Conservation (phyloP, 2,888 invertebrate species). For the Drosophila formosana region DNA sequence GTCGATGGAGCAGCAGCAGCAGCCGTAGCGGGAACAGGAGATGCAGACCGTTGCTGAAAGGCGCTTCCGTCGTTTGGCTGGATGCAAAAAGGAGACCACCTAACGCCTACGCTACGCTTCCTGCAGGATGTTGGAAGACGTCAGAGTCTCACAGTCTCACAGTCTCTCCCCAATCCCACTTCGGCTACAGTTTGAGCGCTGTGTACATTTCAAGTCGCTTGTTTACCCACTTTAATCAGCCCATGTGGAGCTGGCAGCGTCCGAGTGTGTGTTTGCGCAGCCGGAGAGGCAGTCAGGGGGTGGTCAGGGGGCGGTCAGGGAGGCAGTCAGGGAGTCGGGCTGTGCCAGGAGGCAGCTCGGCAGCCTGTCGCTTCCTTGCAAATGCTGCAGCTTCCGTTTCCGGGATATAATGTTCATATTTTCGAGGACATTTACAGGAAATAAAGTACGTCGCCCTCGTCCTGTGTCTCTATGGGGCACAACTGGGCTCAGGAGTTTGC, state of each 20-base stretch:
- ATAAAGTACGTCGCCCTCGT: constrained; percentile 85
- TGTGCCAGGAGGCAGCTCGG: constrained; percentile 28
- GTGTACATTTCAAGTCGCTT: constrained; percentile 62
- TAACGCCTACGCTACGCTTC: constrained; percentile 60
- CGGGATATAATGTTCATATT: constrained; percentile 86
- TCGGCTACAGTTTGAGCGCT: not conserved
- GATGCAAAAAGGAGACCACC: constrained; percentile 63
- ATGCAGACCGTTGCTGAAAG: constrained; percentile 20
- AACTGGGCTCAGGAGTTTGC: constrained; percentile 27
- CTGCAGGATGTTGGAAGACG: constrained; percentile 73
- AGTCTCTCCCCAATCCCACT: not conserved
- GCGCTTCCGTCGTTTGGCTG: constrained; percentile 83
- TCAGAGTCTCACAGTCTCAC: constrained; percentile 47
- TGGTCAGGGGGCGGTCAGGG: constrained; percentile 35
- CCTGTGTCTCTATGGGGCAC: constrained; percentile 41
- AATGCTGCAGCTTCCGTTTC: constrained; percentile 85
- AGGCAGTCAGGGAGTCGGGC: constrained; percentile 24
- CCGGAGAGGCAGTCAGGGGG: not conserved
- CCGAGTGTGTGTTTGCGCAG: constrained; percentile 43
- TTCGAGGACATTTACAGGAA: constrained; percentile 86
- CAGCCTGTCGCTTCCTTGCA: constrained; percentile 83
- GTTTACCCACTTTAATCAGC: constrained; percentile 78
- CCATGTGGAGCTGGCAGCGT: constrained; percentile 30
- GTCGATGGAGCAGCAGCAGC: constrained; percentile 31
- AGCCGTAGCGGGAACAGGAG: constrained; percentile 34